Evolutionary conservation across 2,113 vertebrate species (phyloP).

Genomic region (Corydoras sp.): DNA sequence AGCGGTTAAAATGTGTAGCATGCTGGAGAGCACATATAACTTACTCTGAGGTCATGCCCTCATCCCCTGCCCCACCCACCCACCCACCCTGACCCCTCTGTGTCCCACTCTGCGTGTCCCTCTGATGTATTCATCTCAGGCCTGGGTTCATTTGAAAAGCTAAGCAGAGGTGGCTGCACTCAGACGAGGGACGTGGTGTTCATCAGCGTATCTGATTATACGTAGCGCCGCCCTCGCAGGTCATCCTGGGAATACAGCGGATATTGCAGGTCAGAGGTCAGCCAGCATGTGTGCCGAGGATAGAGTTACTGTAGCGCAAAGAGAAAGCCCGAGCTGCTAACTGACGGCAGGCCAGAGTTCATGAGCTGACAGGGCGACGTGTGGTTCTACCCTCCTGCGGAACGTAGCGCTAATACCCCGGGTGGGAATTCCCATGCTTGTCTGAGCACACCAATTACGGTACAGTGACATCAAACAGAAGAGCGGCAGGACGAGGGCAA

Average conservation of each 20-base stretch:
- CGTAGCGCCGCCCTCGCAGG: conserved; percentile 37
- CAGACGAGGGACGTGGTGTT: conserved; percentile 41
- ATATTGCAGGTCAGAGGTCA: conserved; percentile 63
- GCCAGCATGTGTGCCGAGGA: conserved; percentile 52
- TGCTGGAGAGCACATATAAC: too few relatives aligned
- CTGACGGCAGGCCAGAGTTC: too few relatives aligned
- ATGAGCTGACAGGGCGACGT: too few relatives aligned
- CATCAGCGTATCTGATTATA: conserved; percentile 60
- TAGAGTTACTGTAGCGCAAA: conserved; percentile 29
- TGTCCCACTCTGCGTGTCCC: conserved; percentile 1
- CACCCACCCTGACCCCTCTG: background rate
- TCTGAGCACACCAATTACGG: too few relatives aligned
- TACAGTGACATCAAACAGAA: too few relatives aligned
- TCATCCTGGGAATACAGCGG: conserved; percentile 52
- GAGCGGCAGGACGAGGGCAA: too few relatives aligned
- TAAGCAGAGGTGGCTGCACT: conserved; percentile 43
- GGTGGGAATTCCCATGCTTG: too few relatives aligned
- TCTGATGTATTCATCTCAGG: conserved; percentile 40
- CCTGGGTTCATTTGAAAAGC: conserved; percentile 42
- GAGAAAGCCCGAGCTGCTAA: too few relatives aligned
- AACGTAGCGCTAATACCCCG: too few relatives aligned
- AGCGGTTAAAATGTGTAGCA: too few relatives aligned
- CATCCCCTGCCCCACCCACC: conserved; percentile 21
- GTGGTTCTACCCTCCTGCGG: too few relatives aligned
- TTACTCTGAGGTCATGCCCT: conserved; percentile 15